These are phyloP conservation scores for Empis livida DNA, from an alignment of 2,888 invertebrate species.

Conservation along the genomic window DNA sequence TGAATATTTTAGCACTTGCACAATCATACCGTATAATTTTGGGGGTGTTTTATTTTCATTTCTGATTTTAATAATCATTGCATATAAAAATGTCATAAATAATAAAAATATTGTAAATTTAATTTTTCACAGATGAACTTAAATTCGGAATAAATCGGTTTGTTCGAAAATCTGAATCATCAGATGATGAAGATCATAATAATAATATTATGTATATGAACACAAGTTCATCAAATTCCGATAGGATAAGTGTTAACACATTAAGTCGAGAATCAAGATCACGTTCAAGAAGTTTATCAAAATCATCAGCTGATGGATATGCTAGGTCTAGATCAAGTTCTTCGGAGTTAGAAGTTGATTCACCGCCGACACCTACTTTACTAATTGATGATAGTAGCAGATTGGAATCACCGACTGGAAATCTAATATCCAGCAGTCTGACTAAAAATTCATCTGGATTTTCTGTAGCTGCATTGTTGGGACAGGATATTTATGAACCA, in stretches of 20 bases:
- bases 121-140: constrained; percentile 50
- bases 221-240: constrained; percentile 24
- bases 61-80: no score
- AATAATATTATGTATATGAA: constrained; percentile 29
- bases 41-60: no score
- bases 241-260: constrained; percentile 25
- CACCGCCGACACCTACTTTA: constrained; percentile 45
- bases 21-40: no score
- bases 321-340: constrained; percentile 39
- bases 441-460: constrained; percentile 55
- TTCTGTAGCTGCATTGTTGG: constrained; percentile 67
- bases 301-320: constrained; percentile 19
- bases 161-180: constrained; percentile 46
- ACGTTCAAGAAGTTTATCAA: constrained; percentile 27
- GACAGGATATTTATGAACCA: constrained; percentile 53
- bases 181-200: constrained; percentile 46
- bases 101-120: no score
- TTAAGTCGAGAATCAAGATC: constrained; percentile 27
- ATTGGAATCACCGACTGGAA: constrained; percentile 19
- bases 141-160: constrained; percentile 75
- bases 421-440: constrained; percentile 28
- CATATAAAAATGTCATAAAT: no score
- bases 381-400: constrained; percentile 22
- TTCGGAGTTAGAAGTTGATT: constrained; percentile 66
- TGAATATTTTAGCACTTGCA: no score